Percentiles rank a stretch among this genome's conserved stretches.
phyloP scores from a whole-genome alignment of 1,140 invertebrate species.

The Ridgeia piscesae region DNA sequence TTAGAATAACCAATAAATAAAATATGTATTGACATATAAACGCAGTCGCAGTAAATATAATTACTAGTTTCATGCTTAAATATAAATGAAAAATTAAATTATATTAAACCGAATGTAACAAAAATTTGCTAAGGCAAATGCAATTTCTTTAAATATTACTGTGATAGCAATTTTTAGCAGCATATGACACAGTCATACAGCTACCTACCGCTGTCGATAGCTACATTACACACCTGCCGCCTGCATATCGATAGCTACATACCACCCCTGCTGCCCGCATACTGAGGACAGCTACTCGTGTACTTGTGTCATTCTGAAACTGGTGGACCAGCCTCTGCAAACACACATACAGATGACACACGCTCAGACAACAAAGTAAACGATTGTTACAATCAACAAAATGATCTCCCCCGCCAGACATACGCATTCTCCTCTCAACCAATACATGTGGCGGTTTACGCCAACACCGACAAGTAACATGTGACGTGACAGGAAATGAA shows the following conservation, averaged over 20 bases:
- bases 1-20: too few species aligned
- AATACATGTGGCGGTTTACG: not conserved
- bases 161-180: too few species aligned
- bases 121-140: too few species aligned
- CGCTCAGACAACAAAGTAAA: constrained; percentile 22
- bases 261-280: constrained; percentile 91
- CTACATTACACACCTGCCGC: constrained; percentile 84
- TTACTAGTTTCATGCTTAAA: not conserved
- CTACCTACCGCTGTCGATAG: not conserved
- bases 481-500: not conserved
- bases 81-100: not conserved
- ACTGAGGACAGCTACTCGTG: constrained; percentile 81
- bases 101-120: too few species aligned
- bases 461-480: not conserved
- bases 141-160: too few species aligned
- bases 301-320: constrained; percentile 76
- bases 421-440: not conserved
- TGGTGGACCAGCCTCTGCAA: constrained; percentile 64
- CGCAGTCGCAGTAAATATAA: not conserved
- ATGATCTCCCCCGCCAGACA: not conserved
- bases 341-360: not conserved
- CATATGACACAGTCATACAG: too few species aligned
- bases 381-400: not conserved
- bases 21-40: too few species aligned
- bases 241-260: constrained; percentile 69